These are phyloP conservation scores for Maniola jurtina DNA, from an alignment of 1,140 invertebrate genomes.

Conservation along the genomic window DNA sequence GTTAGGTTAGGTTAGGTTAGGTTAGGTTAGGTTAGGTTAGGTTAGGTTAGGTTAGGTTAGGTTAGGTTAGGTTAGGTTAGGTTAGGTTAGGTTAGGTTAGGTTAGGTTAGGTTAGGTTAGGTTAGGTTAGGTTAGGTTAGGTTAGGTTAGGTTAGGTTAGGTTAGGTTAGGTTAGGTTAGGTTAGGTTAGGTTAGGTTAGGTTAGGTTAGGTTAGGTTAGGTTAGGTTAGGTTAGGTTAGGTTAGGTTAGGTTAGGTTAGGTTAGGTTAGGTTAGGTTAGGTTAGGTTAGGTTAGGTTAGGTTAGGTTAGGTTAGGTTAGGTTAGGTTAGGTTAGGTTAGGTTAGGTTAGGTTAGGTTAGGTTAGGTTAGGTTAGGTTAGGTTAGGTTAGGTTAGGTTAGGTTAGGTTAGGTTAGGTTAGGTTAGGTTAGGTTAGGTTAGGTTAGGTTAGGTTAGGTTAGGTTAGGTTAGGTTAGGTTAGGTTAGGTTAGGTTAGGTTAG, in stretches of 20 bases:
- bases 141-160: constrained; percentile 16
- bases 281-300: constrained; percentile 15
- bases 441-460: constrained; percentile 20
- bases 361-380: constrained; percentile 20
- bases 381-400: constrained; percentile 15
- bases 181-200: constrained; percentile 16
- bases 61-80: constrained; percentile 13
- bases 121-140: constrained; percentile 17
- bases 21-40: constrained; percentile 12
- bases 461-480: constrained; percentile 17
- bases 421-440: constrained; percentile 21
- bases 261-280: background rate
- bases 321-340: constrained; percentile 19
- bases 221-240: constrained; percentile 19
- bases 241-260: constrained; percentile 17
- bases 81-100: constrained; percentile 15
- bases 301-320: constrained; percentile 18
- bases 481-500: constrained; percentile 18
- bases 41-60: constrained; percentile 13
- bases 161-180: constrained; percentile 19
- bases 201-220: constrained; percentile 13
- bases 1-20: constrained; percentile 17
- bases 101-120: constrained; percentile 13
- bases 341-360: constrained; percentile 19
- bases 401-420: constrained; percentile 20